Evolutionary conservation across 2,113 vertebrate species (phyloP).

Genomic region (Saimiri boliviensis): DNA sequence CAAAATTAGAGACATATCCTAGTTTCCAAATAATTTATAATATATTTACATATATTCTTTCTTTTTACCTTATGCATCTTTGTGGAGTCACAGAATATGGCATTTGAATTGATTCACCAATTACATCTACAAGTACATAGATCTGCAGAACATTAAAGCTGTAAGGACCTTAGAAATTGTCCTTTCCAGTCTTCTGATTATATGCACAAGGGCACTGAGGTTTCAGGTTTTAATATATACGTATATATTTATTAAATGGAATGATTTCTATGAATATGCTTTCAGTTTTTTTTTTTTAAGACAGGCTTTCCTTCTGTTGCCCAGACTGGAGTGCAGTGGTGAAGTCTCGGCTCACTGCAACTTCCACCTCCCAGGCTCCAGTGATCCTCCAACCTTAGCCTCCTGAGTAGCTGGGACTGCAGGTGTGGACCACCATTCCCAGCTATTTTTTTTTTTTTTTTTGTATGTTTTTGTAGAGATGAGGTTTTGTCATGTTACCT

Average conservation of each 20-base stretch:
- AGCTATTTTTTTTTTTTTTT: no score
- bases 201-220: not conserved
- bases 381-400: no score
- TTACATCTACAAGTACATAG: not conserved
- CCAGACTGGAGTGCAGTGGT: no score
- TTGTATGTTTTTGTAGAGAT: no score
- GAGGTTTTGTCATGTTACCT: no score
- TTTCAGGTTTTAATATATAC: constrained; percentile 6
- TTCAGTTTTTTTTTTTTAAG: no score
- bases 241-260: constrained; percentile 2
- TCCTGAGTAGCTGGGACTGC: no score
- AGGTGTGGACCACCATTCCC: no score
- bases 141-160: not conserved
- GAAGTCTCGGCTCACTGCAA: no score
- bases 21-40: not conserved
- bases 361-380: no score
- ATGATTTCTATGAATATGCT: not conserved
- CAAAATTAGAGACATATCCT: not conserved
- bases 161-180: constrained; percentile 9
- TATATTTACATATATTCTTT: not conserved
- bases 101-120: not conserved
- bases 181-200: not conserved
- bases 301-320: no score
- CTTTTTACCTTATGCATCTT: not conserved
- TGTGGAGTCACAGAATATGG: not conserved